Evolutionary conservation across 2,113 vertebrate species (phyloP), one percentile per base, ranked within the genome.

Genomic region (Chaenogobius annularis): DNA sequence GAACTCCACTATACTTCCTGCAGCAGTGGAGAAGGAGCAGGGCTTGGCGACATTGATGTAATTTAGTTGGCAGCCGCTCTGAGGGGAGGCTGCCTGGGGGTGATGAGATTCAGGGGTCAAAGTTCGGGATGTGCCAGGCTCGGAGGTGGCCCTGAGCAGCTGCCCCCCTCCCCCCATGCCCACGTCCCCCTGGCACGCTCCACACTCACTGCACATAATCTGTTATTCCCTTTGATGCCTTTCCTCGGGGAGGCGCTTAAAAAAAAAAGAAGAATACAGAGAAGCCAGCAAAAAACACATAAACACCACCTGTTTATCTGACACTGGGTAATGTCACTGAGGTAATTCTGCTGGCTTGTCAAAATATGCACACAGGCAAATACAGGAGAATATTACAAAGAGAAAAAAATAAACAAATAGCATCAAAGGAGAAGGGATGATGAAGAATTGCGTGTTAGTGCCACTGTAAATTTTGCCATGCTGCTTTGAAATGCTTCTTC

Each of bases 241-340:
- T 75, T 86, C 88, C 85, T 87, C 70, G 0, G 88, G 87, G 91
- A 90, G 70, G 74, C 17, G 2, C 76, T 68, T 79, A 72, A 73
- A 69, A 68, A n/a, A 72, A 73, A 69, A 69, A 58, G 70, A 31
- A 63, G 23, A 58, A 71, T 47, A 65, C 15, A 40, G 65, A 74
- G 50, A 37, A 55, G 59, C 61, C 69, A 84, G 75, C 22, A 77
- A 19, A 63, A 65, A 63, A 73, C 80, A 74, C 82, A 81, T 82
- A 80, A 69, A 93, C 89, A 91, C 89, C 89, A 91, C 89, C 91
- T 93, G 91, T 91, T 90, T 90, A 85, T 87, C 85, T 74, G 77
- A 87, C 70, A 56, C 69, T 35, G 66, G 58, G 62, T 83, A 78
- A 76, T 76, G 81, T 75, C 26, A 50, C 78, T 68, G 55, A 83